Evolutionary conservation across 2,113 vertebrate genomes (phyloP).

Genomic region (Taurulus bubalis): DNA sequence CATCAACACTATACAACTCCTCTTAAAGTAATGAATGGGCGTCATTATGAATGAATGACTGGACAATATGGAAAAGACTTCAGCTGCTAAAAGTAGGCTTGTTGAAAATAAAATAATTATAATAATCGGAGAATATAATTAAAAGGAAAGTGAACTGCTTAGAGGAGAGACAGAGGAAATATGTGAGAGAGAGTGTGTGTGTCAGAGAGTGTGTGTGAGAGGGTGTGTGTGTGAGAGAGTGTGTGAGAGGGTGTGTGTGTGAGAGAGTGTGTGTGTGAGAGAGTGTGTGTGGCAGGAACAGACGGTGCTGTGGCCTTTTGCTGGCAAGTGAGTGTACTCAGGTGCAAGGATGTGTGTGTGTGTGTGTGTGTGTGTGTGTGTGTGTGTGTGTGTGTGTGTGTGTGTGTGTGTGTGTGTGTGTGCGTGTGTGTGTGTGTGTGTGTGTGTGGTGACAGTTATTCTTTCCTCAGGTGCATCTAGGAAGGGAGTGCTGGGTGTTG

Average conservation of each 20-base stretch:
- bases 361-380: constrained; percentile 30
- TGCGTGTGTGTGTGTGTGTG: constrained; percentile 39
- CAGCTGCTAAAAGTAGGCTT: neutral
- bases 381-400: constrained; percentile 39
- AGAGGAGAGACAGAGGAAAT: constrained; percentile 7
- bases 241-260: constrained; percentile 12
- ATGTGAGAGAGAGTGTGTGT: constrained; percentile 28
- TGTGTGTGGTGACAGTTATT: constrained; percentile 44
- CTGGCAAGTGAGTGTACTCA: constrained; percentile 62
- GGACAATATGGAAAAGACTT: no score
- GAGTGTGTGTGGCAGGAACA: constrained; percentile 40
- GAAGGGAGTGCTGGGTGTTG: constrained; percentile 52
- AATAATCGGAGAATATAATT: neutral
- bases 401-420: constrained; percentile 28
- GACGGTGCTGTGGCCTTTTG: constrained; percentile 63
- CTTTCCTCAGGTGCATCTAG: constrained; percentile 62
- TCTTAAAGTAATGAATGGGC: no score
- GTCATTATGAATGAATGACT: no score
- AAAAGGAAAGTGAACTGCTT: neutral
- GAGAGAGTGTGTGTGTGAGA: constrained; percentile 24
- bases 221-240: constrained; percentile 23
- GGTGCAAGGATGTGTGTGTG: constrained; percentile 46
- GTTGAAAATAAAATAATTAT: neutral
- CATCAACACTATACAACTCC: no score
- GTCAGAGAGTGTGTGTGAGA: no score